Evolutionary conservation across 2,797 vertebrate species (phyloP), one percentile per base, ranked within the genome.

Genomic region (Pseudochaenichthys georgianus): DNA sequence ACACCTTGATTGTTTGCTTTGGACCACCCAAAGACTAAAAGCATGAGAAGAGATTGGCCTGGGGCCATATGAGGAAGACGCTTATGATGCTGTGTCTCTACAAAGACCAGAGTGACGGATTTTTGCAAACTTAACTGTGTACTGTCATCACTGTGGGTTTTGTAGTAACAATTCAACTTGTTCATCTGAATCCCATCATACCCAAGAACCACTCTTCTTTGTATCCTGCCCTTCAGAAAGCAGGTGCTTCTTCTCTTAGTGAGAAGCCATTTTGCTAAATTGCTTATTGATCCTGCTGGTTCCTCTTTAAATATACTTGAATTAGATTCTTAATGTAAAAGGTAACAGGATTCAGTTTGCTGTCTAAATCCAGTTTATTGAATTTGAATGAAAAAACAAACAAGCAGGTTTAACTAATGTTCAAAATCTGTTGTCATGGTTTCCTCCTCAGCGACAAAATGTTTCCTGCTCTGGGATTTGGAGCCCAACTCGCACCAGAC

Each of bases 381-480:
- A 81, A 81, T 86, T 80, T 64, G 47, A 54, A 65, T 70, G 31
- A 8, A 48, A 60, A 61, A 61, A 62, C 34, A 63, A 43, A 67
- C 58, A 34, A 58, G 78, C 63, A 64, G 55, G 60, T 73, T 83
- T 78, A 76, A 87, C 79, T 87, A 82, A 80, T 34, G 54, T 43
- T 84, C 76, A 64, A 89, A 38, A 90, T 92, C 76, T 93, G 91
- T 92, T 93, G 85, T 83, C 90, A 90, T 91, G 90, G 89, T 90
- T 91, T 92, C 88, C 86, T 83, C 83, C 87, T 78, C 82, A 99
- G 98, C 52, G 97, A 99, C 91, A 99, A 99, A 95, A 98, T 99
- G 96, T 99, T 99, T 95, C 98, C 98, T 79, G 98, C 98, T 69
- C 94, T 99, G 89, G 98, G 98, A 86, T 99, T 99, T n/a, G 98